Conservation (phyloP, 2,888 invertebrate genomes). For the Xylocampa areola region DNA sequence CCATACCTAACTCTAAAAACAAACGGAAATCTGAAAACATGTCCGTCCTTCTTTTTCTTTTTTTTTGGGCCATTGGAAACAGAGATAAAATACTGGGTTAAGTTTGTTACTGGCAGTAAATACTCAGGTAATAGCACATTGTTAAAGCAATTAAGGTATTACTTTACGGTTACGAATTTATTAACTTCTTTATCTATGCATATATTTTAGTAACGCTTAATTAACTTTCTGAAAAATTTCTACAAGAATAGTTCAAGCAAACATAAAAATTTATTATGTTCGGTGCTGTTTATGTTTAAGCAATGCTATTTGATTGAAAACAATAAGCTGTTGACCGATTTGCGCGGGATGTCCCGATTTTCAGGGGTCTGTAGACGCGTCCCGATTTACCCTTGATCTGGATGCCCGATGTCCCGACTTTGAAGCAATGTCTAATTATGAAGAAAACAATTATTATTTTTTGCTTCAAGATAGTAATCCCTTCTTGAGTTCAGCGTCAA, state of each 20-base stretch:
- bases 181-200: slow-evolving; percentile 41
- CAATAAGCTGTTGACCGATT: too few relatives aligned
- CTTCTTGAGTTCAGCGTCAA: too few relatives aligned
- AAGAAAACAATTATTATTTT: too few relatives aligned
- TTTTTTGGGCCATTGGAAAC: slow-evolving; percentile 1
- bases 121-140: slow-evolving; percentile 2
- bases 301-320: too few relatives aligned
- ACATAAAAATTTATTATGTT: background rate
- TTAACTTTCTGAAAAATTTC: slow-evolving; percentile 40
- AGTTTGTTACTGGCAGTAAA: slow-evolving; percentile 5
- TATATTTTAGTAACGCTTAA: slow-evolving; percentile 35
- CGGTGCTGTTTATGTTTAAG: too few relatives aligned
- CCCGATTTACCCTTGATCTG: too few relatives aligned
- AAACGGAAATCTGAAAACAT: background rate
- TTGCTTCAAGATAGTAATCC: too few relatives aligned
- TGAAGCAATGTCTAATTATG: too few relatives aligned
- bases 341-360: too few relatives aligned
- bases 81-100: slow-evolving; percentile 13
- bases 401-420: too few relatives aligned
- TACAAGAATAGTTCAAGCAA: slow-evolving; percentile 39
- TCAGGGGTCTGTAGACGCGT: too few relatives aligned
- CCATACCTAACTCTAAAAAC: background rate
- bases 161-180: slow-evolving; percentile 30
- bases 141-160: slow-evolving; percentile 11
- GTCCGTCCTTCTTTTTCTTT: background rate